phyloP scores from a whole-genome alignment of 2,113 vertebrate species.

The Hippocampus comes region DNA sequence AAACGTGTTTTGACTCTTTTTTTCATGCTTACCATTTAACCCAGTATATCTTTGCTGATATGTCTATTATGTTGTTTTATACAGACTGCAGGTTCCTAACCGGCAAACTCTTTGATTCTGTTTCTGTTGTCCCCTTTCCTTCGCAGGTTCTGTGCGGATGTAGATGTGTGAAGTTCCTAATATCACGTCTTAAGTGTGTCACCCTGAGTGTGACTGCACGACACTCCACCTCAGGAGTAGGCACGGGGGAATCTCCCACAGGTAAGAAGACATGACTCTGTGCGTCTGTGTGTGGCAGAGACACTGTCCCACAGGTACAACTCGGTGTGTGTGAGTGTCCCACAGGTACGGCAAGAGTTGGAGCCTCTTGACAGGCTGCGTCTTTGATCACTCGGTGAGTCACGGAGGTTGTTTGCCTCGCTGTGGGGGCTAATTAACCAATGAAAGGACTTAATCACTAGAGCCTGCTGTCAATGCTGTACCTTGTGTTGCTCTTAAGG shows the following conservation, averaged over 20 bases:
- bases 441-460: constrained; percentile 71
- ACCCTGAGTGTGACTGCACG: constrained; percentile 17
- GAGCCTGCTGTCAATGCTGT: constrained; percentile 64
- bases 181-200: constrained; percentile 28
- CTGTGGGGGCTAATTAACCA: constrained; percentile 75
- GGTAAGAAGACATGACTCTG: constrained; percentile 41
- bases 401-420: constrained; percentile 61
- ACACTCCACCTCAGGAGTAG: constrained; percentile 44
- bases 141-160: constrained; percentile 25
- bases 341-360: constrained; percentile 63
- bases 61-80: constrained; percentile 21
- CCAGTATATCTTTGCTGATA: constrained; percentile 13
- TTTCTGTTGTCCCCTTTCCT: constrained; percentile 36
- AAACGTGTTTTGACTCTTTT: too few relatives aligned
- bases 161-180: constrained; percentile 8
- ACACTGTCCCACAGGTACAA: constrained; percentile 54
- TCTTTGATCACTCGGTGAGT: constrained; percentile 70
- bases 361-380: constrained; percentile 67
- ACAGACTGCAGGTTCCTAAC: constrained; percentile 34
- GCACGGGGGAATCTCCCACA: constrained; percentile 56
- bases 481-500: constrained; percentile 62
- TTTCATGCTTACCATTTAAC: not conserved
- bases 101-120: constrained; percentile 8
- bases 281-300: constrained; percentile 30
- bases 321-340: constrained; percentile 45